Evolutionary conservation across 2,888 invertebrate species (phyloP).

Genomic region (Stomorhina lunata): DNA sequence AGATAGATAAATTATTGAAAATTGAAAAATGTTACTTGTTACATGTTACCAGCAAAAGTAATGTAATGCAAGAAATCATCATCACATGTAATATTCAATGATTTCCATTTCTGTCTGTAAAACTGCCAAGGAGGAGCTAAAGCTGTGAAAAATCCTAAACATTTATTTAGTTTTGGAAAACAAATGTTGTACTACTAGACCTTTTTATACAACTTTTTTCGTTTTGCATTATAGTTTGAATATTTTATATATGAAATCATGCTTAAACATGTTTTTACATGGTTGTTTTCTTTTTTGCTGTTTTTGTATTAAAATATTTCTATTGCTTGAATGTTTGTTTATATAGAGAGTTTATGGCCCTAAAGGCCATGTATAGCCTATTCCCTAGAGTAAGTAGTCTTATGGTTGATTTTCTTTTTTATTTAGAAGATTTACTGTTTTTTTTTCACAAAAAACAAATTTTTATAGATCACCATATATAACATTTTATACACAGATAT

Average conservation of each 20-base stretch:
- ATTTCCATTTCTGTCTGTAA: neutral
- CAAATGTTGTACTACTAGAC: neutral
- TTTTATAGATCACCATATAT: slow-evolving; percentile 55
- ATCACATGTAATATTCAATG: slow-evolving; percentile 43
- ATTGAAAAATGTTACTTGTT: slow-evolving; percentile 44
- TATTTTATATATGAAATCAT: slow-evolving; percentile 1
- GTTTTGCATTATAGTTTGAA: neutral
- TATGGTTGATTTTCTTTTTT: slow-evolving; percentile 20
- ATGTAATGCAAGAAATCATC: slow-evolving; percentile 22
- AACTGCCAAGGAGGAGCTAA: neutral
- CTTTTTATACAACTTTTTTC: neutral
- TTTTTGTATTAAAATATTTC: slow-evolving; percentile 12
- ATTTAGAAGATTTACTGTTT: slow-evolving; percentile 44
- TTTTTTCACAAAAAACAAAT: slow-evolving; percentile 29
- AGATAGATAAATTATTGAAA: slow-evolving; percentile 42
- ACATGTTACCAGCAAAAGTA: neutral
- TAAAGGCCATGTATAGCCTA: slow-evolving; percentile 47
- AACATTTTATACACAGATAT: slow-evolving; percentile 6
- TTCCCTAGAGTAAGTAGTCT: slow-evolving; percentile 50
- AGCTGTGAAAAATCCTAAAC: neutral
- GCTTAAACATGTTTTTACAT: neutral
- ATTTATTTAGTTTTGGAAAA: neutral
- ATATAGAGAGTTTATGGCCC: slow-evolving; percentile 44
- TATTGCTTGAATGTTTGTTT: slow-evolving; percentile 27
- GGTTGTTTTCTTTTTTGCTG: neutral